Percentiles rank a stretch among this genome's conserved stretches.
Evolutionary conservation across 2,888 invertebrate species (phyloP).

Genomic region (Lomographa bimaculata): DNA sequence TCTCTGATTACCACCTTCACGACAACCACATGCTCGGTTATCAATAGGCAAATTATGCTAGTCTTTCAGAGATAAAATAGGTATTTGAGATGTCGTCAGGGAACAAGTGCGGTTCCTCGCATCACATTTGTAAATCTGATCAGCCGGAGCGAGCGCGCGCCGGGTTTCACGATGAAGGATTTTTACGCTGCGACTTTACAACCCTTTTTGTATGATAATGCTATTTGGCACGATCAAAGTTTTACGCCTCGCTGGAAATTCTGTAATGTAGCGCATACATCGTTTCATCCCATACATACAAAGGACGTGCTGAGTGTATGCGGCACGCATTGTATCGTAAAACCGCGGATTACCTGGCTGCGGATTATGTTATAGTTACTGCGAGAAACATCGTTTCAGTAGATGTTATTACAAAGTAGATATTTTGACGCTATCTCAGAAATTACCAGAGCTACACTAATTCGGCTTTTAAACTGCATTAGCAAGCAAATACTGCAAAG

Average conservation of each 20-base stretch:
- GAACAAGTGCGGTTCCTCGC: too few relatives aligned
- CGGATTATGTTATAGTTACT: conserved; percentile 12
- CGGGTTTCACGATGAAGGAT: conserved; percentile 4
- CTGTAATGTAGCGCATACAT: conserved; percentile 22
- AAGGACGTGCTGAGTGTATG: conserved; percentile 5
- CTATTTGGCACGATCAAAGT: conserved; percentile 30
- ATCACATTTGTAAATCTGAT: conserved; percentile 19
- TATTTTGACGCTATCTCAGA: conserved; percentile 6
- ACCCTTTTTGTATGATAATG: conserved; percentile 29
- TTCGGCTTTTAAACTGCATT: conserved; percentile 11
- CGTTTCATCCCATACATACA: conserved; percentile 7
- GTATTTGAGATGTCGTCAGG: too few relatives aligned
- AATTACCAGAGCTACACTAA: conserved; percentile 11
- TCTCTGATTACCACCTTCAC: too few relatives aligned
- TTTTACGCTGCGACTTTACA: conserved; percentile 19
- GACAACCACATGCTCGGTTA: too few relatives aligned
- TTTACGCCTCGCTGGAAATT: conserved; percentile 21
- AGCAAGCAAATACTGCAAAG: conserved; percentile 4
- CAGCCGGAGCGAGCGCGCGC: conserved; percentile 4
- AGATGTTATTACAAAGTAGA: conserved; percentile 9
- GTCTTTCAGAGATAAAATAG: too few relatives aligned
- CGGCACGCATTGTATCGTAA: conserved; percentile 24
- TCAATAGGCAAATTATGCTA: too few relatives aligned
- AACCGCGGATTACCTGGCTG: conserved; percentile 17
- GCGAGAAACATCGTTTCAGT: conserved; percentile 3